Evolutionary conservation across 2,113 vertebrate genomes (phyloP).

Genomic region (Progne subis): DNA sequence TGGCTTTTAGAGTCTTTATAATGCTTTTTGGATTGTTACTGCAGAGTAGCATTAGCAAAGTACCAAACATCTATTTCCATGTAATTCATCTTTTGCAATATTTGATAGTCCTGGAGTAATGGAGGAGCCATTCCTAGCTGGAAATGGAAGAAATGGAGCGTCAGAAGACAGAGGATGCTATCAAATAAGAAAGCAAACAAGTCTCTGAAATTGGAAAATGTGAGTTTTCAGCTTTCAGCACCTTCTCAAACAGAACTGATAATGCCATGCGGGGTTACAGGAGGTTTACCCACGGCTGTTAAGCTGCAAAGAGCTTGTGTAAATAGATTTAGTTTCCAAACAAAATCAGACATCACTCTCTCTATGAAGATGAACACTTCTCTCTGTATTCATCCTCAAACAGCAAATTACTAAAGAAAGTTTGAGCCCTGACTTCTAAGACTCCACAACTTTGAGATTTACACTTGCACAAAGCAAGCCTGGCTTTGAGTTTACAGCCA

Average conservation of each 20-base stretch:
- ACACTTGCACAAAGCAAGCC: not conserved
- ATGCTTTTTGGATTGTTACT: slow-evolving; percentile 18
- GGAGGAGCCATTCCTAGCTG: not conserved
- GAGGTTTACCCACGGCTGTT: not conserved
- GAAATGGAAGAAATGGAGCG: not conserved
- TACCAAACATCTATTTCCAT: not conserved
- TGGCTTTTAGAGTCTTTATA: slow-evolving; percentile 19
- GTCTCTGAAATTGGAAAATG: not conserved
- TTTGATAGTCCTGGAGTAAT: slow-evolving; percentile 3
- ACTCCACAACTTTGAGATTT: not conserved
- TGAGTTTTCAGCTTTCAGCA: not conserved
- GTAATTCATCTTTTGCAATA: not conserved
- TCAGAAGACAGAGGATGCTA: not conserved
- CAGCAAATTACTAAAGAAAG: not conserved
- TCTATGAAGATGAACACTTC: not conserved
- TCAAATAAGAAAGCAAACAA: slow-evolving; percentile 20
- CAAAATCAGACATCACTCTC: not conserved
- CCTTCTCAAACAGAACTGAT: not conserved
- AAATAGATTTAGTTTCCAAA: not conserved
- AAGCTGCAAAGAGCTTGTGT: not conserved
- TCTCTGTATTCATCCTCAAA: not conserved
- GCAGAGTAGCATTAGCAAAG: not conserved
- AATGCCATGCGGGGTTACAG: not conserved
- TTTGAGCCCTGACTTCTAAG: not conserved
- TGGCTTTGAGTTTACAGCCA: not conserved